These are phyloP conservation scores for Lithobates pipiens DNA, from an alignment of 2,797 vertebrate genomes.

Conservation along the genomic window DNA sequence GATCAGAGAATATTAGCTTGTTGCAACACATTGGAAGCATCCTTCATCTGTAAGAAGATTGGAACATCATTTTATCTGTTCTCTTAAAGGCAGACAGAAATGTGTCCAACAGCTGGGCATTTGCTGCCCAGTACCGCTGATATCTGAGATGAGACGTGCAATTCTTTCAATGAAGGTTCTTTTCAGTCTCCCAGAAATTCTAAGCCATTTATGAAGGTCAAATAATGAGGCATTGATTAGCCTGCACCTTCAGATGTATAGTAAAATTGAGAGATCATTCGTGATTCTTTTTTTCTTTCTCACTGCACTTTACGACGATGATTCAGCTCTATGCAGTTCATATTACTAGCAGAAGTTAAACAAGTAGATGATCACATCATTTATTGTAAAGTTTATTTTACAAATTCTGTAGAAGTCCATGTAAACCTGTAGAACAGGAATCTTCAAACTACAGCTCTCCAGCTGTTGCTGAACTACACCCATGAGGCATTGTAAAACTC, in stretches of 20 bases:
- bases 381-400: conserved; percentile 7
- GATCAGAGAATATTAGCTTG: conserved; percentile 53
- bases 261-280: conserved; percentile 12
- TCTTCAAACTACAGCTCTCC: too few relatives aligned
- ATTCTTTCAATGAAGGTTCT: conserved; percentile 27
- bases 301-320: too few relatives aligned
- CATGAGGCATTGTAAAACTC: too few relatives aligned
- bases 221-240: conserved; percentile 43
- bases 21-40: conserved; percentile 35
- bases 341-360: conserved; percentile 3
- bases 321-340: not conserved
- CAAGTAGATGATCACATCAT: conserved; percentile 3
- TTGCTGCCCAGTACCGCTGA: conserved; percentile 14
- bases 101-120: not conserved
- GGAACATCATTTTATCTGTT: conserved; percentile 25
- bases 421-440: too few relatives aligned
- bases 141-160: not conserved
- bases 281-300: conserved; percentile 2
- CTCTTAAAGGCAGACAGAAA: conserved; percentile 47
- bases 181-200: conserved; percentile 41
- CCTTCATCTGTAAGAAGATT: conserved; percentile 54
- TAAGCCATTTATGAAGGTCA: conserved; percentile 55
- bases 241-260: conserved; percentile 47
- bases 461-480: too few relatives aligned
- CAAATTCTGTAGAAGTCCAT: too few relatives aligned